phyloP scores from a whole-genome alignment of 2,113 vertebrate genomes.

The Ivindomyrus marchei region DNA sequence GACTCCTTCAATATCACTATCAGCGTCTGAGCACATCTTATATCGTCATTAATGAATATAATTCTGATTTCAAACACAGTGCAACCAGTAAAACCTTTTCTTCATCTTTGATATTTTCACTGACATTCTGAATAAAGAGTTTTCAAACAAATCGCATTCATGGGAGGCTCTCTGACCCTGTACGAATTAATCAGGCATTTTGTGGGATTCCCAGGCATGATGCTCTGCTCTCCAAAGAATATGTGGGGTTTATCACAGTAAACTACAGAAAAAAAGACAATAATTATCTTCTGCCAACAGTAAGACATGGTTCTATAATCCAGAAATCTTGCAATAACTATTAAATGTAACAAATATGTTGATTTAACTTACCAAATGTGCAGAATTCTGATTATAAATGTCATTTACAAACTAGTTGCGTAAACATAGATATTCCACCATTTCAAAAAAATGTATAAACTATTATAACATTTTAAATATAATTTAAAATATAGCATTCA shows the following conservation, averaged over 20 bases:
- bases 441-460: neutral
- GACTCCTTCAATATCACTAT: neutral
- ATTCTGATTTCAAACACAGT: neutral
- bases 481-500: neutral
- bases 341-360: neutral
- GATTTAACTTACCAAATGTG: neutral
- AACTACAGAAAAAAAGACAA: neutral
- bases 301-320: neutral
- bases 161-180: neutral
- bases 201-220: neutral
- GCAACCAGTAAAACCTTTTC: neutral
- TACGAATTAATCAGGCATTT: neutral
- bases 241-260: neutral
- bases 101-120: neutral
- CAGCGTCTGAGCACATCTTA: neutral
- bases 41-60: neutral
- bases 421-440: neutral
- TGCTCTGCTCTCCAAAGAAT: neutral
- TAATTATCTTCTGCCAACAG: neutral
- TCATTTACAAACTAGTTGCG: neutral
- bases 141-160: constrained; percentile 5
- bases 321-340: neutral
- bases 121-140: neutral
- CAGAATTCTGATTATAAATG: neutral
- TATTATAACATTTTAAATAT: neutral